Percentiles rank a stretch among this genome's conserved stretches.
phyloP scores from a whole-genome alignment of 2,797 vertebrate species.

The Luscinia megarhynchos region DNA sequence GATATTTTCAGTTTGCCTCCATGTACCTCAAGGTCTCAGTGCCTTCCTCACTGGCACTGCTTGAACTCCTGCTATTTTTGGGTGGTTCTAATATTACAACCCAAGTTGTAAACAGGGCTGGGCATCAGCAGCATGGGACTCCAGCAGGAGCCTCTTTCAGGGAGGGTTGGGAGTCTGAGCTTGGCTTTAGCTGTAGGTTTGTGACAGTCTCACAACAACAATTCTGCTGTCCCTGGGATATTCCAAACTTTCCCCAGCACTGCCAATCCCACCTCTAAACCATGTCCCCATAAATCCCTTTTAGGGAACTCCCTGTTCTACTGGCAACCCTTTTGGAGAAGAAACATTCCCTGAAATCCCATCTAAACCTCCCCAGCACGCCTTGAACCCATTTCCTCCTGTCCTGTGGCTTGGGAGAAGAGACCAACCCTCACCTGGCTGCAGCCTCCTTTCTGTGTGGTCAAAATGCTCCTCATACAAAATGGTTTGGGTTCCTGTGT shows the following conservation, averaged over 20 bases:
- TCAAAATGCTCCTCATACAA: not conserved
- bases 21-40: rapidly evolving
- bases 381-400: not conserved
- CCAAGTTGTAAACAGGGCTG: not conserved
- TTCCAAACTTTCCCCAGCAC: not conserved
- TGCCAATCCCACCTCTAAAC: not conserved
- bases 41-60: not conserved
- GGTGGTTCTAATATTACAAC: not conserved
- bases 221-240: not conserved
- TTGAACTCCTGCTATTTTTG: not conserved
- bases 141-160: not conserved
- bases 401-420: not conserved
- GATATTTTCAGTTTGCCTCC: not conserved
- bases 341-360: not conserved
- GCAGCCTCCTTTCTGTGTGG: not conserved
- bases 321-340: not conserved
- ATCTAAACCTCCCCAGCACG: not conserved
- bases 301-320: not conserved
- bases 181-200: not conserved
- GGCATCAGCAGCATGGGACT: not conserved
- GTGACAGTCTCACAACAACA: not conserved
- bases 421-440: not conserved
- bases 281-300: not conserved
- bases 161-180: not conserved
- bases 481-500: not conserved